Evolutionary conservation across 2,888 invertebrate genomes (phyloP), one percentile per base, ranked within the genome.

Genomic region (Miltochrista miniata): DNA sequence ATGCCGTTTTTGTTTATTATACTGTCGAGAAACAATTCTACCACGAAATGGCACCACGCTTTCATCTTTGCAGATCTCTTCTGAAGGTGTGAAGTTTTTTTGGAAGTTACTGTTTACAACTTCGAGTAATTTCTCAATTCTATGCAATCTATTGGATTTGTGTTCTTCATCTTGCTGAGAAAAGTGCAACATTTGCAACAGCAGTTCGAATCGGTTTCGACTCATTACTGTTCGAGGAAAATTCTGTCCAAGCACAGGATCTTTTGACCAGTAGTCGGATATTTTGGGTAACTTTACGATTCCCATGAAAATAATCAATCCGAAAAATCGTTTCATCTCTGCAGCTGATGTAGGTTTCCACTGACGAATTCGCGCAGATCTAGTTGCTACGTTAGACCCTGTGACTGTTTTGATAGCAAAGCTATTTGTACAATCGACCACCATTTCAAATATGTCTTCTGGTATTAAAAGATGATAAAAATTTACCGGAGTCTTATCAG

Each of bases 341-440:
- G 9, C 15, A 2, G 1, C 7, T 7, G 7, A 15, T 36, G 51
- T 46, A 2, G 45, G 45, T 14, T n/a, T 29, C 51, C 51, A 51
- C 18, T 15, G 15, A 24, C 36, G 41, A 24, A 42, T 14, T n/a
- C 45, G 36, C 15, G 36, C 36, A 14, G 12, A n/a, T 12, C 1
- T 13, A 13, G 36, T 12, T 9, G 36, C 36, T 14, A 8, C 8
- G 14, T 37, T 34, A 45, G 53, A 55, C 47, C 45, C 46, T 64
- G 61, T 59, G 60, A 63, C 51, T 58, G 54, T 56, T 65, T 68
- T 62, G 51, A 45, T 58, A 51, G 68, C 60, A 47, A 68, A 70
- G 49, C 62, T 61, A 54, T 69, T 72, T 43, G 69, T 68, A 50
- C 67, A 59, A 52, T 64, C 62, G 48, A 63, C 66, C 63, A 70